Evolutionary conservation across 2,113 vertebrate species (phyloP), one percentile per base, ranked within the genome.

Genomic region (Sterrhoptilus dennistouni): DNA sequence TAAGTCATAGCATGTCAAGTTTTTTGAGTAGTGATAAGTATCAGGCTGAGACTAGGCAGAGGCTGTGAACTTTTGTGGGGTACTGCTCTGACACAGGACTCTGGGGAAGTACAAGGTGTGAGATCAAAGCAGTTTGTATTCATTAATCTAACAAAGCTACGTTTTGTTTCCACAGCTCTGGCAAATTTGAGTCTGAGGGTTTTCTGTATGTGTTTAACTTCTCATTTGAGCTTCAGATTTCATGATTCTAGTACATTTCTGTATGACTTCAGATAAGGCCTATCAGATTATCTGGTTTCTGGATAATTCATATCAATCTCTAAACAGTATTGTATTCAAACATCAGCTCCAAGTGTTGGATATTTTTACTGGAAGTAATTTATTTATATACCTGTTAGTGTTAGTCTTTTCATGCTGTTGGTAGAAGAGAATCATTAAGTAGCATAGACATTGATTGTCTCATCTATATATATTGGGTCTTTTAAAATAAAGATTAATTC

Each of bases 401-500:
- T 35, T 77, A 22, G 3, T 9, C 75, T 80, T 82, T 75, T 63
- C 29, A 12, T 74, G 25, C 42, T 77, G 0, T 71, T 83, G 31
- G 23, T 77, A 24, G 33, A 81, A 52, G 35, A 78, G 29, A 56
- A 50, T 60, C 13, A 25, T 45, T 76, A 66, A 76, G 23, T 71
- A 84, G 7, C 61, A 33, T 36, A 75, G 52, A 72, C 2, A 15
- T 70, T 87, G 63, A 33, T 52, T 77, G 49, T 70, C 28, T 81
- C 35, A 53, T 56, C 40, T 79, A 2, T 81, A 33, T 64, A 23
- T 76, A 35, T 42, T 79, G 78, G 66, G 16, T 57, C 12, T 60
- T 90, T 94, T 91, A 7, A 91, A 97, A 89, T 96, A 95, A 95
- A 84, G 84, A 24, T 95, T 83, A 94, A 29, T 96, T 91, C 63